These are phyloP conservation scores for Mythimna lalbum DNA, from an alignment of 2,888 invertebrate species.

Conservation along the genomic window DNA sequence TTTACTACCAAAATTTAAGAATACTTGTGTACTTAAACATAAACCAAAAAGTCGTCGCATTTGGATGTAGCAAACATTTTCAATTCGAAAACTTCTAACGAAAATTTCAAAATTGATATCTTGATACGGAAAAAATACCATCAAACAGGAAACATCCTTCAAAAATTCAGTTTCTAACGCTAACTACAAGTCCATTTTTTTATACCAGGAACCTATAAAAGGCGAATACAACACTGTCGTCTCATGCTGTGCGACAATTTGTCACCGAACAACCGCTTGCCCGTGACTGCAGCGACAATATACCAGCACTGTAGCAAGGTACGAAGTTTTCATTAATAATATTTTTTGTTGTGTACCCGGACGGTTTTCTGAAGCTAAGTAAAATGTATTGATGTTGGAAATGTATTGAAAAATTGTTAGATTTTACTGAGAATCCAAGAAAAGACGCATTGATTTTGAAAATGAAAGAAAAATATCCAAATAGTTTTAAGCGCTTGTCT, in stretches of 20 bases:
- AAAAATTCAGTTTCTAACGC: constrained; percentile 8
- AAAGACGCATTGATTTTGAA: too few species aligned
- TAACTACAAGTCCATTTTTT: constrained; percentile 28
- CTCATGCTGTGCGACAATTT: constrained; percentile 65
- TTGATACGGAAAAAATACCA: background rate
- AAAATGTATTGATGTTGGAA: constrained; percentile 14
- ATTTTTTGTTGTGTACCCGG: constrained; percentile 28
- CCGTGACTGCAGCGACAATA: constrained; percentile 59
- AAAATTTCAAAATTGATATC: background rate
- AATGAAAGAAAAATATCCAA: too few species aligned
- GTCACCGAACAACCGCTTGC: constrained; percentile 64
- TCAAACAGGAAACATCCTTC: background rate
- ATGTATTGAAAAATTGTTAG: background rate
- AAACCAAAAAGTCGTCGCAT: background rate
- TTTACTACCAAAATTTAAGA: too few species aligned
- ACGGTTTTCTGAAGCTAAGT: constrained; percentile 14
- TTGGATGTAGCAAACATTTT: too few species aligned
- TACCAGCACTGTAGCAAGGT: constrained; percentile 35
- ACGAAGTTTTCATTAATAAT: constrained; percentile 49
- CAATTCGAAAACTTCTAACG: background rate
- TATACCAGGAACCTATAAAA: constrained; percentile 49
- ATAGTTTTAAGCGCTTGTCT: too few species aligned
- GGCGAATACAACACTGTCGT: constrained; percentile 58
- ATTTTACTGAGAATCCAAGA: background rate
- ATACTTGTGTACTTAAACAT: background rate